Base-by-base conservation (phyloP, 2,888 invertebrate species). In the Caenorhabditis sp. region DNA sequence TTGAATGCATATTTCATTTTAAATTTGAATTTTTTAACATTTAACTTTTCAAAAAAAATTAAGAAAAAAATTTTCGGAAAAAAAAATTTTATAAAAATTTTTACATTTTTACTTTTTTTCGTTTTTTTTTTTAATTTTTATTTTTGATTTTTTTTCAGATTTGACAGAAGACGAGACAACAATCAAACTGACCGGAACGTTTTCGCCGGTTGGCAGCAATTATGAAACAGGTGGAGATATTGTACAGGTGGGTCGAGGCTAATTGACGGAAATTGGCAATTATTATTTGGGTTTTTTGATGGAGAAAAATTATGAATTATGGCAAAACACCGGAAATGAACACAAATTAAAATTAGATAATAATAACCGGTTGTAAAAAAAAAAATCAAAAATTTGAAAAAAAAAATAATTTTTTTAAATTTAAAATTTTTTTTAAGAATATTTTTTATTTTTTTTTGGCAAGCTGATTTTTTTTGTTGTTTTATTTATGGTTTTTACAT, bases 181-280 rank as follows among this genome's bases (percentile, higher is more conserved):
- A 11, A 68, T 76, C 40, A 81, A 76, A n/a, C 65, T 87, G 32
- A 50, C 70, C 47, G 87, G 87, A 18, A 78, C 83, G 13, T 88
- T 86, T 78, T 87, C 87, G n/a, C 70, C 84, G n/a, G 84, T 82
- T 50, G 88, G 88, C 50, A 79, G 65, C 58, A 87, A 85, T 82
- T 88, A 86, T 67, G 88, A 88, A 68, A 85, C 85, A 47, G 71
- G 76, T 65, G 88, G 84, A 22, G 84, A 86, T 51, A 70, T 88
- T 58, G 88, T 88, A 13, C 88, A 88, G 85, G 88, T 88, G 24
- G 20, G 87, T 65, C 40, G 32, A 9, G 32, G 32, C 32, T 6
- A 9, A 32, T 32, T 4, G 32, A 9, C 9, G 32, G 32, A 9
- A 32, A 32, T 32, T 32, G 32, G 32, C 9, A 32, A 32, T 32